phyloP scores from a whole-genome alignment of 2,888 invertebrate species.

The Drosophila prostipennis region DNA sequence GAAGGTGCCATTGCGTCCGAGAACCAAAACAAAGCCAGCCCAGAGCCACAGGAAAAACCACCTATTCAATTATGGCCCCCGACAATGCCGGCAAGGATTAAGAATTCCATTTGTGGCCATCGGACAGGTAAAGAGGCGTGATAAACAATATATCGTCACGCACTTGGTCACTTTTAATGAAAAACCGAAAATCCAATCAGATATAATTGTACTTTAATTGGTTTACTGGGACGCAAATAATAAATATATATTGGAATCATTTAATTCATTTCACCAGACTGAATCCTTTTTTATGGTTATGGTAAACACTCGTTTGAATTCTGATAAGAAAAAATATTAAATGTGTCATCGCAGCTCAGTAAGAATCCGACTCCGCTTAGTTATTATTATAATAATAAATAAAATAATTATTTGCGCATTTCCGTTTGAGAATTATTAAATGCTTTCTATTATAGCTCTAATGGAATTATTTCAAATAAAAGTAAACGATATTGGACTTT shows the following conservation, averaged over 20 bases:
- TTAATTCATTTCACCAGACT: not conserved
- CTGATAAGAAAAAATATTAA: too few species aligned
- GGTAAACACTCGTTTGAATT: too few species aligned
- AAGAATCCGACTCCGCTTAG: too few species aligned
- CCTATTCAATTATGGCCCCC: slow-evolving; percentile 55
- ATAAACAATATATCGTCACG: slow-evolving; percentile 33
- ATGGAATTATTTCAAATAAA: too few species aligned
- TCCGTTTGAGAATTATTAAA: too few species aligned
- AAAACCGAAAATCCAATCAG: slow-evolving; percentile 44
- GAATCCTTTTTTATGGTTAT: too few species aligned
- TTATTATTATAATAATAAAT: too few species aligned
- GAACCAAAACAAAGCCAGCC: slow-evolving; percentile 44
- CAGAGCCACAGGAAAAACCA: slow-evolving; percentile 14
- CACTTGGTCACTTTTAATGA: slow-evolving; percentile 20
- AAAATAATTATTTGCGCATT: too few species aligned
- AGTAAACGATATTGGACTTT: too few species aligned
- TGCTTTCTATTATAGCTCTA: too few species aligned
- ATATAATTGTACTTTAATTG: slow-evolving; percentile 22
- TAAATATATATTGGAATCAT: not conserved
- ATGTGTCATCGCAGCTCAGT: too few species aligned
- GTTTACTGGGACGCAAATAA: not conserved
- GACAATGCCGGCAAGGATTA: slow-evolving; percentile 40
- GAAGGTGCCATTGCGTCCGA: slow-evolving; percentile 28
- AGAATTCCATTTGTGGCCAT: slow-evolving; percentile 56
- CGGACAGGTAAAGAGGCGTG: slow-evolving; percentile 17